Percentiles rank a stretch among this genome's conserved stretches.
These are phyloP conservation scores for Phodopus roborovskii DNA, from an alignment of 2,113 vertebrate genomes.

Conservation along the genomic window DNA sequence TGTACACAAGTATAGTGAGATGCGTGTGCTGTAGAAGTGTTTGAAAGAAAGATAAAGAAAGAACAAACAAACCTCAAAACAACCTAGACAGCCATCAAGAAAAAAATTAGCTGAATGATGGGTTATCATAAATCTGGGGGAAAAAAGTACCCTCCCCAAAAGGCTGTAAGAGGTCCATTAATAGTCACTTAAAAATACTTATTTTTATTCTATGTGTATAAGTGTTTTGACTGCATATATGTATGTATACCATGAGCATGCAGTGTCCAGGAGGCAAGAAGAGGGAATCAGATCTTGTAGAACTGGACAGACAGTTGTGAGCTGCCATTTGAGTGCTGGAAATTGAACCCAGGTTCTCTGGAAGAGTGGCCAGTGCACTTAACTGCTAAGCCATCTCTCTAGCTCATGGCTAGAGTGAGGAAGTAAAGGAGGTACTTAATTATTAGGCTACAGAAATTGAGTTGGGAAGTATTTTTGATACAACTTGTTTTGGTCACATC, in stretches of 20 bases:
- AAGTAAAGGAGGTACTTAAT: background rate
- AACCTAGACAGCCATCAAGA: background rate
- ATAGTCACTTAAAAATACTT: background rate
- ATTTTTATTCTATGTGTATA: background rate
- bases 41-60: background rate
- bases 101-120: background rate
- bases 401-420: background rate
- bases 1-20: background rate
- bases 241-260: background rate
- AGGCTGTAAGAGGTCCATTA: background rate
- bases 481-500: background rate
- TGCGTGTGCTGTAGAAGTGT: background rate
- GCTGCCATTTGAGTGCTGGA: background rate
- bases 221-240: background rate
- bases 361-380: background rate
- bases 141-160: background rate
- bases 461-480: background rate
- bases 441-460: background rate
- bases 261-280: background rate
- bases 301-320: background rate
- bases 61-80: background rate
- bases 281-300: background rate
- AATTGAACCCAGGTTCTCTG: background rate
- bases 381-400: background rate
- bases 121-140: background rate